Evolutionary conservation across 2,888 invertebrate genomes (phyloP), one percentile per base, ranked within the genome.

Genomic region (Gryllus longicercus): DNA sequence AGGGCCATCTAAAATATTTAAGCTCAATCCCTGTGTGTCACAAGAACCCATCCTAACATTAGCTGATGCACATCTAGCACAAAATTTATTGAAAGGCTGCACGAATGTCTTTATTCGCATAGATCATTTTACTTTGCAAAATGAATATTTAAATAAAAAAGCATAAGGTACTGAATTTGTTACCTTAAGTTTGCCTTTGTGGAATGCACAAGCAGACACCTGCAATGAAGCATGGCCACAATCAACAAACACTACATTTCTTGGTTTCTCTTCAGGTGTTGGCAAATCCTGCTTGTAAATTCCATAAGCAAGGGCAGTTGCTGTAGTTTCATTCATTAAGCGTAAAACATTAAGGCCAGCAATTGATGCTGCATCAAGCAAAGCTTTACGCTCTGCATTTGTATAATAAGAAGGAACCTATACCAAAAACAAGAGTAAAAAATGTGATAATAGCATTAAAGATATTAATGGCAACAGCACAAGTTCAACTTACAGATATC

Each of bases 261-360:
- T 91, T 1, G 97, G 93, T 84, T 96, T 95, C 81, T 97, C 96
- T 84, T 96, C 96, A 3, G 92, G 91, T 16, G 92, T 91, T 16
- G 98, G 98, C 83, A 98, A 90, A 87, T 99, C 98, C 87, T 97
- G 96, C 87, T 99, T 98, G 88, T 99, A 99, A 86, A 99, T 98
- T 82, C 99, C 99, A 87, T 99, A 99, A 77, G 96, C 94, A 79
- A 99, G 89, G 50, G 98, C 98, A 76, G 97, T 97, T 14, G 99
- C 97, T 10, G 99, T 96, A 49, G 98, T 96, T 89, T 99, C 99
- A 88, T 99, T 99, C 91, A 99, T 94, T 80, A 99, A 89, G 82
- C 97, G 93, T 79, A 99, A 89, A 75, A 98, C 96, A 89, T 99
- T 98, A 76, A 99, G 89, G 87, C 94, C 98, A 84, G 98, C 94